A percentile compares a stretch with the other conserved stretches of the same genome.
Evolutionary conservation across 1,140 invertebrate genomes (phyloP).

Genomic region (Neelides sp.): DNA sequence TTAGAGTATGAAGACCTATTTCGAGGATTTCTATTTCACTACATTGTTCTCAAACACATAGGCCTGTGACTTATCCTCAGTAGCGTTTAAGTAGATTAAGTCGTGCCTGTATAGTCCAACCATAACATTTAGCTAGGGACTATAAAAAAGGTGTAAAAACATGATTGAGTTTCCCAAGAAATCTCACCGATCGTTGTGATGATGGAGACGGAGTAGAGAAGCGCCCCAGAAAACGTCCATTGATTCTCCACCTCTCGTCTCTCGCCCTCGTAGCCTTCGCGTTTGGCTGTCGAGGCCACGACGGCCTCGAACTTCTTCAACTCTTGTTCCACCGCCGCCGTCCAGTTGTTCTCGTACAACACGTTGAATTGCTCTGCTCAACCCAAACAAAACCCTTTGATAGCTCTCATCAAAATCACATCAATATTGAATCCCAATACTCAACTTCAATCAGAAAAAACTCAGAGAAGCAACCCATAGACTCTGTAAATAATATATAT

Average conservation of each 20-base stretch:
- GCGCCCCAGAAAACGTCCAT: constrained; percentile 64
- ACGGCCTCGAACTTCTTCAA: constrained; percentile 61
- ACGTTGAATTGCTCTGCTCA: constrained; percentile 63
- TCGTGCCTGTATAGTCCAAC: too few relatives aligned
- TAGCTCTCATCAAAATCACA: too few relatives aligned
- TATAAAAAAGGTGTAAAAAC: too few relatives aligned
- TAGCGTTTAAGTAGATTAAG: too few relatives aligned
- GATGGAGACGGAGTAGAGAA: constrained; percentile 68
- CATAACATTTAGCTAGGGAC: too few relatives aligned
- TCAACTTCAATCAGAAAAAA: constrained; percentile 3
- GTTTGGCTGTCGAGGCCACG: constrained; percentile 55
- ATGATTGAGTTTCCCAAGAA: too few relatives aligned
- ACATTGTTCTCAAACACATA: too few relatives aligned
- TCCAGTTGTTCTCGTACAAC: constrained; percentile 72
- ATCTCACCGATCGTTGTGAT: constrained; percentile 72
- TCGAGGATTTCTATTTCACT: too few relatives aligned
- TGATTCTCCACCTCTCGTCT: constrained; percentile 37
- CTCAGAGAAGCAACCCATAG: too few relatives aligned
- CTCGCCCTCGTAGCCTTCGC: constrained; percentile 41
- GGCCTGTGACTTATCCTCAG: too few relatives aligned
- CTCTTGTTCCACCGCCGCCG: constrained; percentile 55
- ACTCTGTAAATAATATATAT: too few relatives aligned
- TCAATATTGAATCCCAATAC: neutral
- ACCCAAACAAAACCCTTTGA: constrained; percentile 32
- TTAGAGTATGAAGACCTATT: too few relatives aligned